These are phyloP conservation scores for Nipponia nippon DNA, from an alignment of 2,113 vertebrate genomes.

Conservation along the genomic window DNA sequence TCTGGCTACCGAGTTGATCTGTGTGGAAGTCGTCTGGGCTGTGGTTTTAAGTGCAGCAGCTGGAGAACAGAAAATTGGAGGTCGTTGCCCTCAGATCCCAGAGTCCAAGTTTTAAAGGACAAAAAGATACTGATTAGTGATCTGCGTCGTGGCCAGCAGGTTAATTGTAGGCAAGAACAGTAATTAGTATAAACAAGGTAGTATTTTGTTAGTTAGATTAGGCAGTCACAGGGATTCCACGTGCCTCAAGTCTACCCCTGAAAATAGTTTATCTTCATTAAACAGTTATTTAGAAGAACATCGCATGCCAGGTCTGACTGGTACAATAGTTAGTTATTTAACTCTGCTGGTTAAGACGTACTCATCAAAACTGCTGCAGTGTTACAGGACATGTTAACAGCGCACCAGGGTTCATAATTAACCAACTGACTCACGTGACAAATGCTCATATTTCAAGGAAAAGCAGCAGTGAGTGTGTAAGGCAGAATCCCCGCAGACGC, in stretches of 20 bases:
- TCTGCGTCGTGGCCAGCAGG: background rate
- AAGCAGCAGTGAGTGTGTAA: background rate
- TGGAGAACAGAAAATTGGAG: background rate
- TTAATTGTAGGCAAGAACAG: background rate
- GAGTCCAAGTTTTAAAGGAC: background rate
- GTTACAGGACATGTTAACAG: background rate
- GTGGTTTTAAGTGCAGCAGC: background rate
- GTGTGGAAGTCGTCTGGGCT: background rate
- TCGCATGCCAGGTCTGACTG: background rate
- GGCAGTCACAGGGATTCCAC: background rate
- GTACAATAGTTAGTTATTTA: background rate
- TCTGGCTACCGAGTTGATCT: background rate
- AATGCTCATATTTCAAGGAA: background rate
- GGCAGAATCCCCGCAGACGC: background rate
- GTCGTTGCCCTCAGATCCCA: background rate
- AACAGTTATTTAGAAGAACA: background rate
- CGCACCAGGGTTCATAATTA: slow-evolving; percentile 13
- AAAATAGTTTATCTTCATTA: background rate
- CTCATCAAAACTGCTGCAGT: background rate
- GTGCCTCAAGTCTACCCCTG: background rate
- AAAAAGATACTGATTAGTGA: background rate
- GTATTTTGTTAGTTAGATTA: background rate
- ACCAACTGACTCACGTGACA: background rate
- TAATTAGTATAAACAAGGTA: background rate
- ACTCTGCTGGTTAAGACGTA: background rate